These are phyloP conservation scores for Sceloporus tristichus DNA, from an alignment of 2,113 vertebrate genomes.

Conservation along the genomic window DNA sequence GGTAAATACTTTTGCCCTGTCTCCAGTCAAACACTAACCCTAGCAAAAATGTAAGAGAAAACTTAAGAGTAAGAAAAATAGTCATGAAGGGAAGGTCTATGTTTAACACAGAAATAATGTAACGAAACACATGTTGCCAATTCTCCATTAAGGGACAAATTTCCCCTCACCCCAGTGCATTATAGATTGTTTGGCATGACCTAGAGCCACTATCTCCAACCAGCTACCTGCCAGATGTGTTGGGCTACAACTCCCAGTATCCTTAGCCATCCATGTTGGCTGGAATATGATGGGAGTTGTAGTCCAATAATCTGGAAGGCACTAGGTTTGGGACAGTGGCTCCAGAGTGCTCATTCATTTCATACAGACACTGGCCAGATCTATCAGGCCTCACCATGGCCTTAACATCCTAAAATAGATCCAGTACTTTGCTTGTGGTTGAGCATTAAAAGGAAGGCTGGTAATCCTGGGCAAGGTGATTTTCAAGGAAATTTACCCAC, in stretches of 20 bases:
- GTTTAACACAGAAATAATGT: neutral
- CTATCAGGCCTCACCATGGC: neutral
- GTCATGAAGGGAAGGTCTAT: neutral
- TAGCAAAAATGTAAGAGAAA: too few species aligned
- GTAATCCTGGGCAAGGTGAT: neutral
- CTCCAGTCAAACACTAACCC: too few species aligned
- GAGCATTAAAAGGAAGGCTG: neutral
- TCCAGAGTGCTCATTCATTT: neutral
- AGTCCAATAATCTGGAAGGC: neutral
- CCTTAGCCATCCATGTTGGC: neutral
- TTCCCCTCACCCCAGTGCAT: neutral
- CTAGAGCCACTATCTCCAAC: neutral
- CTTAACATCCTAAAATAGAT: neutral
- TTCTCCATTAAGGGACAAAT: neutral
- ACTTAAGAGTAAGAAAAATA: too few species aligned
- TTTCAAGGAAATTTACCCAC: neutral
- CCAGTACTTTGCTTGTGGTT: neutral
- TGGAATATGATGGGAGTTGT: neutral
- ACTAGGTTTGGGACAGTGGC: too few species aligned
- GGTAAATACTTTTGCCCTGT: too few species aligned
- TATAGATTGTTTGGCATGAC: neutral
- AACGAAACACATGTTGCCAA: rapidly evolving
- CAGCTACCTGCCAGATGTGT: neutral
- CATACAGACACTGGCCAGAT: neutral
- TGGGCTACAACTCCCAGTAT: neutral